Conservation (phyloP, 2,797 vertebrate genomes). For the Arnoldichthys spilopterus region DNA sequence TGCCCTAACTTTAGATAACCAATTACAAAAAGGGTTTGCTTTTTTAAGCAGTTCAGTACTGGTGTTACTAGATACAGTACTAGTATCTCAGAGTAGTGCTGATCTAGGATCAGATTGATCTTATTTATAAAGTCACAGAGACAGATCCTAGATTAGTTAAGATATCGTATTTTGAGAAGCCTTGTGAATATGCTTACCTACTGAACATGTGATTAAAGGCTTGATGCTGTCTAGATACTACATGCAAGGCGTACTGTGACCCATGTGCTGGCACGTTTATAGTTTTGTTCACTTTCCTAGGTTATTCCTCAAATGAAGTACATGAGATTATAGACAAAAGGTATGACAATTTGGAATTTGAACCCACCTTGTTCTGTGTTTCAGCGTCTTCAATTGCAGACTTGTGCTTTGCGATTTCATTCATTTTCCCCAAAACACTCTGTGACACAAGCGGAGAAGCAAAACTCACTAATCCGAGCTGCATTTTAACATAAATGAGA, state of each 20-base stretch:
- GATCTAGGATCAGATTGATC: too few species aligned
- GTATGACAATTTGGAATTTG: not conserved
- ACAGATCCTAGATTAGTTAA: too few species aligned
- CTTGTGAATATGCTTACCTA: too few species aligned
- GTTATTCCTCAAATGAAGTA: not conserved
- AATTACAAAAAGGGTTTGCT: too few species aligned
- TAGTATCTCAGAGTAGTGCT: too few species aligned
- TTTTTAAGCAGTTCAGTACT: too few species aligned
- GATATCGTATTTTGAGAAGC: too few species aligned
- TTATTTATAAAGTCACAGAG: too few species aligned
- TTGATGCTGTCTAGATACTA: not conserved
- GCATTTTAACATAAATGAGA: not conserved
- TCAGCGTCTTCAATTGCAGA: slow-evolving; percentile 89
- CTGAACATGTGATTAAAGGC: not conserved
- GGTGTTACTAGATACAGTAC: too few species aligned
- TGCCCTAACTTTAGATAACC: too few species aligned
- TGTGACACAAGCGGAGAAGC: slow-evolving; percentile 60
- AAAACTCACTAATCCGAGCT: slow-evolving; percentile 4
- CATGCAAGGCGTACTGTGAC: not conserved
- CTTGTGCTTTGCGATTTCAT: slow-evolving; percentile 94
- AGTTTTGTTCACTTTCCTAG: not conserved
- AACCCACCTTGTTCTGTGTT: slow-evolving; percentile 88
- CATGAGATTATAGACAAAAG: not conserved
- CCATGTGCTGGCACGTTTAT: not conserved
- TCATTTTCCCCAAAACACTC: slow-evolving; percentile 95